Base-by-base conservation (phyloP, 2,113 vertebrate species). In the Eulacestoma nigropectus region DNA sequence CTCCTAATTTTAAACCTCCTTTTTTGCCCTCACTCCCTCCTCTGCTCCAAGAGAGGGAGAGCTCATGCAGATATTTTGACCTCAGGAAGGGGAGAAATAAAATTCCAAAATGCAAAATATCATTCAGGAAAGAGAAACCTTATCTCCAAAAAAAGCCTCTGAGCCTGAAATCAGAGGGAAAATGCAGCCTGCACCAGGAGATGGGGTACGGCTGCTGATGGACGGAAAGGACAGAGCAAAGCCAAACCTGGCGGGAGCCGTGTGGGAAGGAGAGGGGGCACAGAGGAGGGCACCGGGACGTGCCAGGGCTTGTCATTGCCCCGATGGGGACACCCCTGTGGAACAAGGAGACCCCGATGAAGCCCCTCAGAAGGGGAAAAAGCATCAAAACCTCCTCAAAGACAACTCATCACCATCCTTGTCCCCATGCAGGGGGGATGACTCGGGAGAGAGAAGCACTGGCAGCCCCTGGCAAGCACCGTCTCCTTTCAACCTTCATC, bases 401-500 rank as follows among this genome's bases (percentile, higher is more conserved):
- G 30, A 20, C 41, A 57, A 37, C 53, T 50, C 13, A 0, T 53
- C 25, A 15, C 42, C 76, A 16, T 22, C 65, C 25, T 44, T 18
- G 59, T 84, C 21, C 63, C 47, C 35, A 5, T 2, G 65, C 63
- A 60, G 65, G 67, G 72, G 39, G 30, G 35, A 59, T 27, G 56
- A 73, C 69, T 84, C 37, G 29, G 56, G 74, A 75, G 44, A 80
- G 67, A 69, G 44, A 70, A 65, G 53, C 12, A 0, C 50, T 2
- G 44, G 56, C 75, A 90, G 33, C 49, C 44, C 57, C 27, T 4
- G 12, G 56, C 33, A 14, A 59, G 75, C 42, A 42, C 21, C 1
- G 53, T 90, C 94, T 90, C 92, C 94, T 95, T 97, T 93, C 93
- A 95, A 90, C 87, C 96, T 87, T 87, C 89, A 93, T 77, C 76